A percentile compares a stretch with the other conserved stretches of the same genome.
Conservation (phyloP, 2,113 vertebrate genomes). For the Globicephala melas region DNA sequence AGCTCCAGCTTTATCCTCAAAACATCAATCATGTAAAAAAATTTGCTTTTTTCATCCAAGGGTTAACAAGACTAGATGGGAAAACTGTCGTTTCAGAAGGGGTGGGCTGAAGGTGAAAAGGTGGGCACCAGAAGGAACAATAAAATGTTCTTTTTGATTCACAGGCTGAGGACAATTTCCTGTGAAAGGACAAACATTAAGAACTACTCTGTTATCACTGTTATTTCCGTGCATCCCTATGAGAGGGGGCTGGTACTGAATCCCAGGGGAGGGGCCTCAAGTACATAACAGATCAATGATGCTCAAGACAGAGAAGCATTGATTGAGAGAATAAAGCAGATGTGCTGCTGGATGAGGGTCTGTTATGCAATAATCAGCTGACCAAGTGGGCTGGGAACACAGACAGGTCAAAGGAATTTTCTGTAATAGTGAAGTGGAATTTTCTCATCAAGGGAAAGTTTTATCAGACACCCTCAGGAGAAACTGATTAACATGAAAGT, state of each 20-base stretch:
- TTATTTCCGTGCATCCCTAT: background rate
- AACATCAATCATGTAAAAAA: background rate
- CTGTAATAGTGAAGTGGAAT: background rate
- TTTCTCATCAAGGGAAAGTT: background rate
- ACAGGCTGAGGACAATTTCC: slow-evolving; percentile 21
- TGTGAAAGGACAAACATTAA: slow-evolving; percentile 11
- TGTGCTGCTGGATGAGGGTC: background rate
- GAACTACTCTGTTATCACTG: background rate
- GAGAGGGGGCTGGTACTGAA: background rate
- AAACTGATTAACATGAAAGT: background rate
- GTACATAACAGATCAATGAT: background rate
- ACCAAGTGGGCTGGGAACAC: background rate
- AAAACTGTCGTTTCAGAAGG: background rate
- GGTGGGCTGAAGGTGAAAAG: background rate
- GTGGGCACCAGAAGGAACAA: background rate
- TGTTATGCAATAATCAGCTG: background rate
- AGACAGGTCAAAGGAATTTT: background rate
- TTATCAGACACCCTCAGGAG: background rate
- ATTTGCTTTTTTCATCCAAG: slow-evolving; percentile 13
- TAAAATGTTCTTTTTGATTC: background rate
- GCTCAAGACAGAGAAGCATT: background rate
- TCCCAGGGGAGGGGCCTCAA: background rate
- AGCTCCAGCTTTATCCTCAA: slow-evolving; percentile 25
- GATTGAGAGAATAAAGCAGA: background rate
- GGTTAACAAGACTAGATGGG: slow-evolving; percentile 18